Conservation (phyloP, 2,797 vertebrate genomes). For the Sebastes iracundus region DNA sequence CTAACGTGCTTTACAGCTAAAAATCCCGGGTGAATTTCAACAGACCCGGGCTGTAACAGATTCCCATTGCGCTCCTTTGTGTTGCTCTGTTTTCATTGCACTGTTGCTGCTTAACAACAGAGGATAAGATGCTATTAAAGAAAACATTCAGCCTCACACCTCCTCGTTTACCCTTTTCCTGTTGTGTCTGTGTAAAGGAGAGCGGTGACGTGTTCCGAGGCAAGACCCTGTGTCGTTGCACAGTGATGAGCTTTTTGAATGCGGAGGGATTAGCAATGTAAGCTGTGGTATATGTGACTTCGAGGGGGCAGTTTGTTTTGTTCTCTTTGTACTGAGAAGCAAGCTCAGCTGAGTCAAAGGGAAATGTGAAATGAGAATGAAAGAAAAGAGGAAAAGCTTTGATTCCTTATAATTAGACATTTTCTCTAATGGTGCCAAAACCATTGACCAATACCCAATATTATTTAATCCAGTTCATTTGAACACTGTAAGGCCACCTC, state of each 20-base stretch:
- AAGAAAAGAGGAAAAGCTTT: slow-evolving; percentile 1
- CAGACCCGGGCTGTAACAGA: slow-evolving; percentile 1
- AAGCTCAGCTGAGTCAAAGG: slow-evolving; percentile 27
- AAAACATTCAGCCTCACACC: slow-evolving; percentile 12
- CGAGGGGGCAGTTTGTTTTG: slow-evolving; percentile 42
- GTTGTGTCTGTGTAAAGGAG: slow-evolving; percentile 20
- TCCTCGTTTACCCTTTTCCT: slow-evolving; percentile 10
- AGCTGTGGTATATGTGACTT: slow-evolving; percentile 52
- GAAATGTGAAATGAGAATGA: neutral
- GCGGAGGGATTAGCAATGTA: slow-evolving; percentile 63
- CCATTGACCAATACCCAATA: slow-evolving; percentile 26
- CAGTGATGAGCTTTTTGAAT: slow-evolving; percentile 56
- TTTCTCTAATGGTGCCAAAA: slow-evolving; percentile 18
- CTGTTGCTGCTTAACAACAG: neutral
- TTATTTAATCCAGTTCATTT: slow-evolving; percentile 49
- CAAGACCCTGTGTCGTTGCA: slow-evolving; percentile 46
- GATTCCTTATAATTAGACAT: slow-evolving; percentile 15
- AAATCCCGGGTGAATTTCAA: slow-evolving; percentile 29
- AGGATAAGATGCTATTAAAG: slow-evolving; percentile 1
- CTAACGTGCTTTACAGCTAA: slow-evolving; percentile 31
- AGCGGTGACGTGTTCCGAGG: slow-evolving; percentile 27
- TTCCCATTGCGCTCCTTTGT: neutral
- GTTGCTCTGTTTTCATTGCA: slow-evolving; percentile 4
- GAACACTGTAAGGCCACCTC: neutral
- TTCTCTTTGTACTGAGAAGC: slow-evolving; percentile 35